Percentiles rank a stretch among this genome's conserved stretches.
Evolutionary conservation across 1,140 invertebrate species (phyloP).

Genomic region (Geopemphigus sp.): DNA sequence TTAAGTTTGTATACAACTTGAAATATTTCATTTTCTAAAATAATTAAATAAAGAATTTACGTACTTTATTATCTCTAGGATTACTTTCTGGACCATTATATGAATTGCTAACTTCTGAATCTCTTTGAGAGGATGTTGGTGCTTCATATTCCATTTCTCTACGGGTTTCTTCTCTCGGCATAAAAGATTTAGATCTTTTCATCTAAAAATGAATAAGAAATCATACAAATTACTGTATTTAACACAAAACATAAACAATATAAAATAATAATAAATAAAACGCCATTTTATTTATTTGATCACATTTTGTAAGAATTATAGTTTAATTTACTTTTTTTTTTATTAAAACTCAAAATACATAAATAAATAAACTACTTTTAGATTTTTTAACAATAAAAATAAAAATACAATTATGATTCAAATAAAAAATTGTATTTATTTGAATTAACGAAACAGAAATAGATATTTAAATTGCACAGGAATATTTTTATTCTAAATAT

Average conservation of each 20-base stretch:
- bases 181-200: constrained; percentile 41
- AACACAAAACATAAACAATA: too few relatives aligned
- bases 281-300: too few relatives aligned
- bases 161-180: constrained; percentile 29
- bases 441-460: background rate
- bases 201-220: constrained; percentile 29
- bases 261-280: too few relatives aligned
- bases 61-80: constrained; percentile 59
- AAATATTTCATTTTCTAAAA: too few relatives aligned
- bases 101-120: constrained; percentile 75
- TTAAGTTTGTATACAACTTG: too few relatives aligned
- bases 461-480: background rate
- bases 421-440: background rate
- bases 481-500: background rate
- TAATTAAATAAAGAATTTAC: too few relatives aligned
- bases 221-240: background rate
- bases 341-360: too few relatives aligned
- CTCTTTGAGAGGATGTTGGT: constrained; percentile 76
- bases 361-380: too few relatives aligned
- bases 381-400: too few relatives aligned
- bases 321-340: too few relatives aligned
- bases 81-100: constrained; percentile 72
- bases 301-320: too few relatives aligned
- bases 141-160: constrained; percentile 71
- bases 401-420: too few relatives aligned